Evolutionary conservation across 2,113 vertebrate genomes (phyloP), one percentile per base, ranked within the genome.

Genomic region (Pogonocichla stellata): DNA sequence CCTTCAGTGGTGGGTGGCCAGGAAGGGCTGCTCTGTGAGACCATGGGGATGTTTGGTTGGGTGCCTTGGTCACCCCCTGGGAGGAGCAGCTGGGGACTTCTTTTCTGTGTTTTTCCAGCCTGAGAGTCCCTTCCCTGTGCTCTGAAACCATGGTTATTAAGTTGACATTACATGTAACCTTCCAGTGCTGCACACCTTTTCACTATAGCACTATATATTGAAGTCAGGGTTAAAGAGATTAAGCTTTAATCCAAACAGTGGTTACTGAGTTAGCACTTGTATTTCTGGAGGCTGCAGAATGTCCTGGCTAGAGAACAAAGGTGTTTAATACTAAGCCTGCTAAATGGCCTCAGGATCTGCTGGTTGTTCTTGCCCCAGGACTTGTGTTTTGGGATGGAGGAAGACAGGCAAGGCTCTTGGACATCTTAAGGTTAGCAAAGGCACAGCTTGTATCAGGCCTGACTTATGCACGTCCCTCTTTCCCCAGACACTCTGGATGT

Each of bases 181-280:
- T 88, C 23, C 4, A 4, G 42, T 34, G 34, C 38, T 50, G 54
- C 47, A 58, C 34, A 53, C 56, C 51, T 73, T 42, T 51, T 20
- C 74, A 42, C 66, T 24, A 13, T 26, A 77, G 78, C 47, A 17
- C 90, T 91, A 9, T 51, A 92, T 64, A 65, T 54, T 88, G 81
- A 91, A 92, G 94, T 93, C 93, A 92, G 60, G 79, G 79, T 95
- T 93, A 95, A 96, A 93, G 85, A 51, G 87, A 94, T 94, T 83
- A 83, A 58, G 67, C 80, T 72, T 42, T 90, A 95, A 96, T 95
- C 94, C 90, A 67, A 50, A 43, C 5, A 38, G 57, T 42, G 29
- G 54, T 73, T 80, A 77, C 88, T 94, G 66, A 94, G 62, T 93
- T 93, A 88, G 90, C 95, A 95, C 15, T 88, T 89, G 56, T 14